Conservation (phyloP, 2,888 invertebrate species). For the Heliconius hortense region DNA sequence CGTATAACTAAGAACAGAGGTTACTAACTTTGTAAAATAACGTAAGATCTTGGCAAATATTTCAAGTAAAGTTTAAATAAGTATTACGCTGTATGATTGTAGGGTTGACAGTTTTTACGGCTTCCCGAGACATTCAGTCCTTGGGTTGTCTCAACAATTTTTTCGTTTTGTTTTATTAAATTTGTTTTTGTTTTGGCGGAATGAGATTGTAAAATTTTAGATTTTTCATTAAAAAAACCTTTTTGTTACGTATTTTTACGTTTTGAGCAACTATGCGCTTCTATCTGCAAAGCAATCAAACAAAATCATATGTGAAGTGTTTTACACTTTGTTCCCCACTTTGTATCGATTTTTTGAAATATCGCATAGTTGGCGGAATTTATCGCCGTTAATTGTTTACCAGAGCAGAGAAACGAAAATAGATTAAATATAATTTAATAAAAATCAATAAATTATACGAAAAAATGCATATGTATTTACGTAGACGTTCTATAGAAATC, state of each 20-base stretch:
- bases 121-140: constrained; percentile 15
- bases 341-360: too few relatives aligned
- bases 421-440: too few relatives aligned
- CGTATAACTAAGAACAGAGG: constrained; percentile 9
- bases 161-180: constrained; percentile 1
- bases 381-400: too few relatives aligned
- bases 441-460: too few relatives aligned
- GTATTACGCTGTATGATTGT: constrained; percentile 20
- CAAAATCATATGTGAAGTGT: too few relatives aligned
- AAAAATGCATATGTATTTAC: too few relatives aligned
- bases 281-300: not conserved
- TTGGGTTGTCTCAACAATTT: not conserved
- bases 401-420: too few relatives aligned
- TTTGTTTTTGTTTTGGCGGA: not conserved
- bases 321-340: too few relatives aligned
- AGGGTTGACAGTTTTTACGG: constrained; percentile 22
- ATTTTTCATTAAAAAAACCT: not conserved
- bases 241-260: not conserved
- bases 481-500: too few relatives aligned
- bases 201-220: not conserved
- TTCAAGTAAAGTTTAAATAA: constrained; percentile 21
- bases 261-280: not conserved
- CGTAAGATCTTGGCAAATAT: constrained; percentile 27
- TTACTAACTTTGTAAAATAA: constrained; percentile 25
- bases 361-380: too few relatives aligned